These are phyloP conservation scores for Babyrousa celebensis DNA, from an alignment of 2,797 vertebrate species.

Conservation along the genomic window DNA sequence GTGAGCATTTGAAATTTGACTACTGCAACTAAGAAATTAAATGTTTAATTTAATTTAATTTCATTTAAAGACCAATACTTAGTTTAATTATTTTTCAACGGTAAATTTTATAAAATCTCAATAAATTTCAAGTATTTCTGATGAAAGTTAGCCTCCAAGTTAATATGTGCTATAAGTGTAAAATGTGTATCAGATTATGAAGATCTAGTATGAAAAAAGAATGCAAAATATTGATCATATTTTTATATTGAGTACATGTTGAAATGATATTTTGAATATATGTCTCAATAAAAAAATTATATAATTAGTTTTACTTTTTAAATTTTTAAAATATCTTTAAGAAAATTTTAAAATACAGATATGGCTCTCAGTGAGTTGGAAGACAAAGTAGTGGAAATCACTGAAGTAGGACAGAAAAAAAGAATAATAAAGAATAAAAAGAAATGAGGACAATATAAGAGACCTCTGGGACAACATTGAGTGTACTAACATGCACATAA, in stretches of 20 bases:
- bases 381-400: neutral
- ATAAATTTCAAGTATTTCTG: neutral
- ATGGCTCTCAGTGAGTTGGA: neutral
- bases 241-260: neutral
- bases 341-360: neutral
- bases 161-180: neutral
- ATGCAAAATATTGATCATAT: neutral
- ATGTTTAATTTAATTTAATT: neutral
- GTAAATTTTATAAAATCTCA: neutral
- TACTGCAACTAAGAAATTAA: neutral
- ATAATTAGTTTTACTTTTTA: neutral
- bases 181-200: conserved; percentile 10
- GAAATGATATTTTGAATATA: neutral
- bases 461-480: neutral
- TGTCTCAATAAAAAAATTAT: neutral
- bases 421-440: neutral
- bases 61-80: neutral
- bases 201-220: neutral
- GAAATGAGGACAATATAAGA: neutral
- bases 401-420: neutral
- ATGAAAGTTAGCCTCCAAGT: neutral
- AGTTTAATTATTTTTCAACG: neutral
- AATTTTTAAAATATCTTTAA: neutral
- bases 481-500: neutral
- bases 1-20: neutral